Percentiles rank a stretch among this genome's conserved stretches.
Conservation (phyloP, 2,113 vertebrate genomes). For the Nothocercus nigrocapillus region DNA sequence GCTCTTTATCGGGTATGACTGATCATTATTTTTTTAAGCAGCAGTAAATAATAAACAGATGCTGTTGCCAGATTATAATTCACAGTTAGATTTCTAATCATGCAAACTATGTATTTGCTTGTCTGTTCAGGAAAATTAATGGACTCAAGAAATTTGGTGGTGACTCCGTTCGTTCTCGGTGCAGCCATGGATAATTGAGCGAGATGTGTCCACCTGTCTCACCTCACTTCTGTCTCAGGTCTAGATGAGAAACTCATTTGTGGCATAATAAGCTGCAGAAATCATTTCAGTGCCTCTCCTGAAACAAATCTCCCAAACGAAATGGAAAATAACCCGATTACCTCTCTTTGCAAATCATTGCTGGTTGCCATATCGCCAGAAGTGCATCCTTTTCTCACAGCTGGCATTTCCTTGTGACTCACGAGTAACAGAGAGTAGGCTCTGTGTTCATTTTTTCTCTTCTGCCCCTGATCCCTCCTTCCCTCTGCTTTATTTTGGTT, state of each 20-base stretch:
- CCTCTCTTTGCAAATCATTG: not conserved
- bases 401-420: not conserved
- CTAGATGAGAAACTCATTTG: not conserved
- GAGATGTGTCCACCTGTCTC: conserved; percentile 23
- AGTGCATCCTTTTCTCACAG: not conserved
- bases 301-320: conserved; percentile 19
- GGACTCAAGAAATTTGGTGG: conserved; percentile 1
- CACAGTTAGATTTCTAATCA: conserved; percentile 47
- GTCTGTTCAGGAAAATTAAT: conserved; percentile 3
- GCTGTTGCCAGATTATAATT: conserved; percentile 11
- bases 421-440: not conserved
- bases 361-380: not conserved
- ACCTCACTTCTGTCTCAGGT: not conserved
- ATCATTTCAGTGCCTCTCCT: not conserved
- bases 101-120: not conserved
- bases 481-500: not conserved
- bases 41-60: conserved; percentile 60
- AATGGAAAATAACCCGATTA: conserved; percentile 51
- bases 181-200: not conserved
- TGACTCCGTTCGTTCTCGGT: conserved; percentile 23
- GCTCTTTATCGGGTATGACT: not conserved
- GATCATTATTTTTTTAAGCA: conserved; percentile 43
- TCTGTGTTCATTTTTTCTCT: conserved; percentile 1
- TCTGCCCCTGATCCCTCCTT: not conserved
- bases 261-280: conserved; percentile 1